Conservation (phyloP, 2,797 vertebrate genomes). For the Hoplostethus mediterraneus region DNA sequence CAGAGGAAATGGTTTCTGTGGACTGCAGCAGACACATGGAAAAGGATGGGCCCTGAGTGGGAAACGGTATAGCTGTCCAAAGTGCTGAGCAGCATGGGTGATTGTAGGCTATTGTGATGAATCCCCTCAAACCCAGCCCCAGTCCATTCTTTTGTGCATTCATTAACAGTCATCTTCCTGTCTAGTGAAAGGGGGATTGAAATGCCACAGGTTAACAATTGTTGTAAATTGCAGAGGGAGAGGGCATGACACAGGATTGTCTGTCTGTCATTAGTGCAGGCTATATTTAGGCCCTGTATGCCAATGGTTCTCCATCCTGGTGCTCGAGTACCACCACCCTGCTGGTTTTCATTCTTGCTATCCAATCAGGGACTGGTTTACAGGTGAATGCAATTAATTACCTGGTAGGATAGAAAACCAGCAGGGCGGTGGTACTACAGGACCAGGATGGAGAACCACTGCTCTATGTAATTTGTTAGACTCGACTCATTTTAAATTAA, state of each 20-base stretch:
- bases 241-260: not conserved
- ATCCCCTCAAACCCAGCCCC: constrained; percentile 15
- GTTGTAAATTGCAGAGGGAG: constrained; percentile 14
- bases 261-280: not conserved
- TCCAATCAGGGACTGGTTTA: too few relatives aligned
- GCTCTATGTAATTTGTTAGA: not conserved
- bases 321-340: too few relatives aligned
- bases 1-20: constrained; percentile 39
- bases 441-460: too few relatives aligned
- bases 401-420: too few relatives aligned
- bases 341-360: too few relatives aligned
- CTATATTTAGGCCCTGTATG: not conserved
- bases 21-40: constrained; percentile 25
- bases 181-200: constrained; percentile 36
- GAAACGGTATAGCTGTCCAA: constrained; percentile 16
- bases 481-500: not conserved
- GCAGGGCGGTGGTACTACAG: too few relatives aligned
- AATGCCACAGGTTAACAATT: constrained; percentile 35
- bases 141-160: constrained; percentile 22
- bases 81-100: constrained; percentile 14
- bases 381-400: too few relatives aligned
- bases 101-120: constrained; percentile 22
- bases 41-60: constrained; percentile 10
- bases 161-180: constrained; percentile 37
- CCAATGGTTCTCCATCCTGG: too few relatives aligned